Base-by-base conservation (phyloP, 2,113 vertebrate genomes). In the Setophaga petechia region DNA sequence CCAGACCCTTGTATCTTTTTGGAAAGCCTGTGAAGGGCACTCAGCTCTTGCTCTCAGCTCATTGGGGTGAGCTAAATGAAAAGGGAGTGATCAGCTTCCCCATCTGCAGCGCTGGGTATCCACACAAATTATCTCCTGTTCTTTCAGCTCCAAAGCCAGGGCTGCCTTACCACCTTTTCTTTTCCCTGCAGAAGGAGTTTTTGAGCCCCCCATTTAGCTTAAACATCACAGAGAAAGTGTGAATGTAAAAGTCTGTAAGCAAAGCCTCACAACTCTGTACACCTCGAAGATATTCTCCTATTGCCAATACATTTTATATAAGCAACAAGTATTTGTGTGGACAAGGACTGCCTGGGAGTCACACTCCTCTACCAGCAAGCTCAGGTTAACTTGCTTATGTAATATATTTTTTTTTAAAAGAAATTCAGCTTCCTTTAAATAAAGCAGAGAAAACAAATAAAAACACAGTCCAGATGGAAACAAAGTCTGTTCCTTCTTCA, bases 401-500 rank as follows among this genome's bases (percentile, higher is more conserved):
- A 69, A 30, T 37, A 2, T 27, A 24, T 49, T 68, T 51, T 69
- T 61, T 51, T 46, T 46, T 19, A 4, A 15, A 52, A 91, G 62
- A 87, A 62, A 77, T 54, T 92, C 24, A 27, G 33, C 57, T 94
- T 92, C 68, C 69, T 78, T 93, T 81, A 81, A 44, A 52, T 90
- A 92, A 92, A 94, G 33, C 65, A 83, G 83, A 87, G 76, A 88
- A 94, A 92, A 95, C 90, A 96, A 94, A 93, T 75, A 91, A 89
- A 96, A 71, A 72, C 86, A 84, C 54, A 92, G 91, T 87, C 94
- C 95, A 97, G 93, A 96, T 94, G 93, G 95, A 94, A 96, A 91
- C 66, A 52, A 93, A 95, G 72, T 59, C 93, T 91, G 84, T 57
- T 94, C 58, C 93, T 84, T 87, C 31, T 92, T 94, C 89, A 72